These are phyloP conservation scores for Scyliorhinus canicula DNA, from an alignment of 2,797 vertebrate genomes.

Conservation along the genomic window DNA sequence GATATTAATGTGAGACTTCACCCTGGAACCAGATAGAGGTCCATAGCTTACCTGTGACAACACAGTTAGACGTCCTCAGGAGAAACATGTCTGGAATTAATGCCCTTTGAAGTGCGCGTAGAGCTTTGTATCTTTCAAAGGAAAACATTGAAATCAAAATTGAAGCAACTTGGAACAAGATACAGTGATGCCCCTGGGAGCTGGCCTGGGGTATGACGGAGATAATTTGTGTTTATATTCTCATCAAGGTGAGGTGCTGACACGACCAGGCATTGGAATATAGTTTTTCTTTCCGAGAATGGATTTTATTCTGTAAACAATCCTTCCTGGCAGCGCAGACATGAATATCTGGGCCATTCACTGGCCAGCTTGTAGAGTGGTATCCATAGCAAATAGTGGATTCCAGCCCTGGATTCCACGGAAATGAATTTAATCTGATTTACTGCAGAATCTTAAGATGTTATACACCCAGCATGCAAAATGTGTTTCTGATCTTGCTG, in stretches of 20 bases:
- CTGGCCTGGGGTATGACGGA: neutral
- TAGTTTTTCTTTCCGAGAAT: neutral
- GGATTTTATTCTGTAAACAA: neutral
- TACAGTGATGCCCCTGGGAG: neutral
- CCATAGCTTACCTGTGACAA: neutral
- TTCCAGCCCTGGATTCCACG: constrained; percentile 11
- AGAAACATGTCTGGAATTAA: neutral
- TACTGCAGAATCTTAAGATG: neutral
- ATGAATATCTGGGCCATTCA: neutral
- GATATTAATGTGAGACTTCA: neutral
- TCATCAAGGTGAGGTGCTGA: neutral
- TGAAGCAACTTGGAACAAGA: neutral
- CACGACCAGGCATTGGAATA: neutral
- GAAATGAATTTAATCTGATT: neutral
- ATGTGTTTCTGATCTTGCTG: constrained; percentile 11
- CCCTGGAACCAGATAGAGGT: neutral
- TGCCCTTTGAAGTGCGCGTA: neutral
- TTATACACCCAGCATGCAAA: neutral
- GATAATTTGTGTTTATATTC: neutral
- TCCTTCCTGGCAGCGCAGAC: neutral
- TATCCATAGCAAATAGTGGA: constrained; percentile 17
- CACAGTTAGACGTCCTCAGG: neutral
- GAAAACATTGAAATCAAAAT: neutral
- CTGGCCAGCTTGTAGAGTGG: neutral
- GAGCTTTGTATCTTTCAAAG: neutral